phyloP scores from a whole-genome alignment of 2,888 invertebrate genomes.

The Scaptomyza caliginosa region DNA sequence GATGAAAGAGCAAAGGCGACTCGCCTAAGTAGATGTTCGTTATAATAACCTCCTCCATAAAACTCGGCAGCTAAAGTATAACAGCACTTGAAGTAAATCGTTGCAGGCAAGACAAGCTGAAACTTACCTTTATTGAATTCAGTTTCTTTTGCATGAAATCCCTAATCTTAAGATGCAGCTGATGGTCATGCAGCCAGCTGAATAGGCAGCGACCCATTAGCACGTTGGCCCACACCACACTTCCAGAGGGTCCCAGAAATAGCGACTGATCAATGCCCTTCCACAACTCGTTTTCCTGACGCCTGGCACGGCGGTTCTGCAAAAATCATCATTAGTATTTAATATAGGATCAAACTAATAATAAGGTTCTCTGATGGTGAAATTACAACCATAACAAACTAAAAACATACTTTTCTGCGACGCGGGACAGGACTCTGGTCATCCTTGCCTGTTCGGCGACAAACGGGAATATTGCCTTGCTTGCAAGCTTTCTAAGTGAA shows the following conservation, averaged over 20 bases:
- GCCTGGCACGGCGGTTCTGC: constrained; percentile 81
- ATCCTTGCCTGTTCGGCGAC: constrained; percentile 49
- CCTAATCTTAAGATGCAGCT: constrained; percentile 79
- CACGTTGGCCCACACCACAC: constrained; percentile 84
- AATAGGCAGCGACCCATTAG: constrained; percentile 82
- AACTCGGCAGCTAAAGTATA: constrained; percentile 88
- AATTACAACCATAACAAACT: constrained; percentile 27
- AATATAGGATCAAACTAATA: background rate
- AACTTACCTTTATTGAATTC: constrained; percentile 81
- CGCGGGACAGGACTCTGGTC: constrained; percentile 24
- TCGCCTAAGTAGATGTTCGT: constrained; percentile 89
- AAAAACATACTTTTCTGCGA: constrained; percentile 72
- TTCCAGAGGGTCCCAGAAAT: constrained; percentile 83
- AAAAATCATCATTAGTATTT: background rate
- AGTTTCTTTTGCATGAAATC: constrained; percentile 83
- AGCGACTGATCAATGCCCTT: constrained; percentile 83
- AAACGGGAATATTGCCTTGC: constrained; percentile 79
- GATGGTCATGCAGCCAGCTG: constrained; percentile 78
- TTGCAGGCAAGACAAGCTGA: no score
- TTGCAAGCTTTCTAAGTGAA: constrained; percentile 81
- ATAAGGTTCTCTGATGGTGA: background rate
- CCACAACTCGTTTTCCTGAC: constrained; percentile 83
- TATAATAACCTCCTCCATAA: constrained; percentile 91
- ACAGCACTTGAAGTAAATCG: accelerated
- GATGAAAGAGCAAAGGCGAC: constrained; percentile 87